A percentile compares a stretch with the other conserved stretches of the same genome.
Conservation (phyloP, 2,888 invertebrate species). For the Nowickia ferox region DNA sequence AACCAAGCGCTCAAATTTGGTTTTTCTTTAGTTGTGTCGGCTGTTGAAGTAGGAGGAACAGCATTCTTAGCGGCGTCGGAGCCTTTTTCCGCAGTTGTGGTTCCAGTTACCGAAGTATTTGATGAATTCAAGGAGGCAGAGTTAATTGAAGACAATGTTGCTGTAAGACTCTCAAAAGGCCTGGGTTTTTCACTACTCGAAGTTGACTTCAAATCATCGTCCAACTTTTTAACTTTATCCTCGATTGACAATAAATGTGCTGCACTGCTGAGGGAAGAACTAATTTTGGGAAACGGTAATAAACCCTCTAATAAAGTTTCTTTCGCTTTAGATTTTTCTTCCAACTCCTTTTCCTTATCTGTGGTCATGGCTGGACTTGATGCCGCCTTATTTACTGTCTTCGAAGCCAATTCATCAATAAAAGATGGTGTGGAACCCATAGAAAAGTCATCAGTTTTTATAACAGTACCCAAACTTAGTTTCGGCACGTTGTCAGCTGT, state of each 20-base stretch:
- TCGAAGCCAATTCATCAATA: conserved; percentile 83
- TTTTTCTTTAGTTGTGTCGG: conserved; percentile 74
- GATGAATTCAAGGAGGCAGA: conserved; percentile 19
- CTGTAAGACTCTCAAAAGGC: conserved; percentile 61
- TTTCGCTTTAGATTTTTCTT: conserved; percentile 72
- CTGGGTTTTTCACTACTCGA: conserved; percentile 53
- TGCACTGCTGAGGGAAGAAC: conserved; percentile 46
- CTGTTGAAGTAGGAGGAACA: neutral
- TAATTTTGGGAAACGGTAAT: conserved; percentile 62
- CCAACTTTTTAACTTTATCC: conserved; percentile 69
- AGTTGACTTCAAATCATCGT: conserved; percentile 42
- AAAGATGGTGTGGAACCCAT: conserved; percentile 88
- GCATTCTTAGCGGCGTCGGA: conserved; percentile 36
- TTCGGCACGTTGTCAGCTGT: conserved; percentile 89
- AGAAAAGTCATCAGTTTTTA: conserved; percentile 88
- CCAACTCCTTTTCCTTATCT: conserved; percentile 74
- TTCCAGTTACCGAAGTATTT: conserved; percentile 67
- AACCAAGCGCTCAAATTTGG: conserved; percentile 96
- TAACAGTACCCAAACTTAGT: conserved; percentile 92
- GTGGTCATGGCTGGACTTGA: conserved; percentile 32
- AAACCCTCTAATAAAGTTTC: conserved; percentile 67
- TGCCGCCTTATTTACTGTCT: conserved; percentile 71
- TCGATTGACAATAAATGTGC: conserved; percentile 47
- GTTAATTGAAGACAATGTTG: conserved; percentile 48
- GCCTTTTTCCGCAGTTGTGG: conserved; percentile 75